Evolutionary conservation across 2,113 vertebrate species (phyloP), one percentile per base, ranked within the genome.

Genomic region (Sardina pilchardus): DNA sequence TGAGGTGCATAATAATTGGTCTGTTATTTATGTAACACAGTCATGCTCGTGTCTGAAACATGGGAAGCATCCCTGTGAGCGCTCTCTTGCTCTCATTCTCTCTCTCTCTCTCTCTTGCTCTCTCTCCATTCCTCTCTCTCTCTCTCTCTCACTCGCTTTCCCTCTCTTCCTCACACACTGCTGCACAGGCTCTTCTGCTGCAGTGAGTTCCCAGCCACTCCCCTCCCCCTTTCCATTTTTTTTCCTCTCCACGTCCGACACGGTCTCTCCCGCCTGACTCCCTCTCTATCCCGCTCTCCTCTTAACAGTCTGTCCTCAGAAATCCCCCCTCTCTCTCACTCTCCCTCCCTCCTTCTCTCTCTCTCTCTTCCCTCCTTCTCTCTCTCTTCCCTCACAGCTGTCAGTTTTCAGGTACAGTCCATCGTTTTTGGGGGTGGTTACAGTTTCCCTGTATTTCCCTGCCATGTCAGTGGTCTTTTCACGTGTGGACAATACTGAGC

Each of bases 151-250:
- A 34, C 24, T 56, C 3, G 12, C 67, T 16, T 75, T 75, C 67
- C 59, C 24, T 63, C 24, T n/a, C 21, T 26, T 78, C 12, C 71
- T 78, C 19, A 24, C 48, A 24, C 30, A 7, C 26, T 56, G 82
- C 48, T 50, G 63, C 75, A 42, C 14, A 14, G 75, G 45, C 71
- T 34, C 47, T 71, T 34, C 47, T 81, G 87, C 87, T 90, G 89
- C 89, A 88, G 85, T 86, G 83, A 86, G 84, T 83, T 63, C 87
- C 87, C 89, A 87, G 89, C 81, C 24, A 88, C 88, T 81, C 67
- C 81, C 85, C 56, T 75, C 42, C 82, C 47, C 45, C 85, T 43
- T 45, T 36, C 39, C 39, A 59, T 12, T 50, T 84, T 86, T 6
- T 3, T 85, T 67, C n/a, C n/a, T 42, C 42, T 78, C 42, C 88